A percentile compares a stretch with the other conserved stretches of the same genome.
These are phyloP conservation scores for Nothocercus nigrocapillus DNA, from an alignment of 2,113 vertebrate genomes.

Conservation along the genomic window DNA sequence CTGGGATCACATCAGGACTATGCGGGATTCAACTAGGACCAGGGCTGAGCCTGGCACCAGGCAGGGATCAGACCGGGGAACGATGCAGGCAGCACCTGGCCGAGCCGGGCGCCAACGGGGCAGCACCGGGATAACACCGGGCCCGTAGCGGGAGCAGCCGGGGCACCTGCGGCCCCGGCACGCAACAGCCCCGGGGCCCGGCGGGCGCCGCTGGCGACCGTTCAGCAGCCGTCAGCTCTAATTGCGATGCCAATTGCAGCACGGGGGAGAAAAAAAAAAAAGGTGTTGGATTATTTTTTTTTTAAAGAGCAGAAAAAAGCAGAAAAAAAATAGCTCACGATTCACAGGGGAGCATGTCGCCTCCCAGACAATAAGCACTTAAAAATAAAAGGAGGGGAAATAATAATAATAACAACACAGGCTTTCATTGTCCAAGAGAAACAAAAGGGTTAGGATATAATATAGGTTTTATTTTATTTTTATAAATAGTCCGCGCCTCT, in stretches of 20 bases:
- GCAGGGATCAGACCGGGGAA: not conserved
- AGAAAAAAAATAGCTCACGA: not conserved
- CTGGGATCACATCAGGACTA: not conserved
- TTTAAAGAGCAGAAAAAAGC: not conserved
- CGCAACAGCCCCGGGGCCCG: not conserved
- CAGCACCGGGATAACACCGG: not conserved
- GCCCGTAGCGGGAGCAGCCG: not conserved
- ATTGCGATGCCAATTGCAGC: conserved; percentile 17
- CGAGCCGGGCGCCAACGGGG: too few relatives aligned
- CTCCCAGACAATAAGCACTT: not conserved
- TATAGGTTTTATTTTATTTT: conserved; percentile 10
- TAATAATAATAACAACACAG: not conserved
- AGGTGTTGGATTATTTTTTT: not conserved
- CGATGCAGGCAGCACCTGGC: too few relatives aligned
- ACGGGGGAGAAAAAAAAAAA: not conserved
- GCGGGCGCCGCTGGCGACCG: not conserved
- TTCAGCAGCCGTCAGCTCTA: not conserved
- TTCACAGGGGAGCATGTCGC: not conserved
- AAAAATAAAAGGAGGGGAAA: too few relatives aligned
- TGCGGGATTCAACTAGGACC: not conserved
- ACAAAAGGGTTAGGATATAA: not conserved
- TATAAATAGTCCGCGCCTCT: conserved; percentile 40
- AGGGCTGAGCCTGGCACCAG: not conserved
- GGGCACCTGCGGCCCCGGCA: not conserved
- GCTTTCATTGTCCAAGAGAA: not conserved